phyloP scores from a whole-genome alignment of 2,797 vertebrate species.

The Cryptoblepharus egeriae region DNA sequence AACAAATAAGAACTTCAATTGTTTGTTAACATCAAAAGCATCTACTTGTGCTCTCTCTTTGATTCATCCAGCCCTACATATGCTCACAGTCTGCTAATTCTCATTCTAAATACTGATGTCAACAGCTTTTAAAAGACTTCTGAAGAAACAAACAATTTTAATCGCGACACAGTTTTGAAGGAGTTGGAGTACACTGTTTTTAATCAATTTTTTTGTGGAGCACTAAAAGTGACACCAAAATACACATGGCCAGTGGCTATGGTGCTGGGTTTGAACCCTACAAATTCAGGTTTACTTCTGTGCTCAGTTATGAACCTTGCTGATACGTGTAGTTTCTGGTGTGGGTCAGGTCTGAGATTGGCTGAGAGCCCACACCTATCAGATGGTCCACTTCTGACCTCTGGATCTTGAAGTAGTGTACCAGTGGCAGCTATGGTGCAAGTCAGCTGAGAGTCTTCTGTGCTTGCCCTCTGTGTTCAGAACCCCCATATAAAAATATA shows the following conservation, averaged over 20 bases:
- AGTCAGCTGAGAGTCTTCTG: no score
- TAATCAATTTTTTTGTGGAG: neutral
- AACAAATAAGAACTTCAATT: constrained; percentile 30
- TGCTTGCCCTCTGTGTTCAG: no score
- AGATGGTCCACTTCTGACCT: no score
- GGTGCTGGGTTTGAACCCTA: no score
- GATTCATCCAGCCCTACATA: constrained; percentile 19
- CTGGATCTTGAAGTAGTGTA: no score
- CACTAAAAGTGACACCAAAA: neutral
- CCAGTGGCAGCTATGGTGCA: no score
- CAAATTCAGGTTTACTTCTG: neutral
- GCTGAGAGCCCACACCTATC: no score
- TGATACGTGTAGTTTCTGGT: no score
- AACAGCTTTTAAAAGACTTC: constrained; percentile 27
- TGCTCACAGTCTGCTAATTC: constrained; percentile 20
- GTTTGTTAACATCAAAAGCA: constrained; percentile 28
- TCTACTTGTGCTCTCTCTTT: constrained; percentile 16
- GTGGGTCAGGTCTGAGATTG: no score
- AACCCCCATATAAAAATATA: no score
- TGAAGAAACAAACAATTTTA: constrained; percentile 10
- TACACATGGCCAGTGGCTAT: no score
- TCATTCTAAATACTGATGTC: constrained; percentile 13
- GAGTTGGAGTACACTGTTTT: neutral
- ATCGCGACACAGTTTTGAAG: neutral
- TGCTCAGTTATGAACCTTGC: neutral